Evolutionary conservation across 1,140 invertebrate species (phyloP).

Genomic region (Chionoecetes opilio): DNA sequence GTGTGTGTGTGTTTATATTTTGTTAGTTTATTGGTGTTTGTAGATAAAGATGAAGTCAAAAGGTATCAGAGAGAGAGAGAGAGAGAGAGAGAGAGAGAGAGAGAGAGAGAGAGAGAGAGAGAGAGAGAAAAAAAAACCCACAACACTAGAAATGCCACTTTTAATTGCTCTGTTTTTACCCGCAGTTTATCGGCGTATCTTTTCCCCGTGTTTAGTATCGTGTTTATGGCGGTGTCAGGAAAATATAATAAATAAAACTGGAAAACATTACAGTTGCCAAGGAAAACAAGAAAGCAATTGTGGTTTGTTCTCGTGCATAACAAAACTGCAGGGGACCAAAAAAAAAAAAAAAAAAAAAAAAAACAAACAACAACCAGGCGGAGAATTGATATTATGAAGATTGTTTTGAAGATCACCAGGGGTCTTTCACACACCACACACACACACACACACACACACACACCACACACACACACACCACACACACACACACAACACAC

Average conservation of each 20-base stretch:
- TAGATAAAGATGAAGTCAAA: no score
- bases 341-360: no score
- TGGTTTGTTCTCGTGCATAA: no score
- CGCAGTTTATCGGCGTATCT: neutral
- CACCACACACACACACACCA: neutral
- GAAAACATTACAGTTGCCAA: no score
- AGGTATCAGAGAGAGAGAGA: neutral
- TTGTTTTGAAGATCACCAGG: no score
- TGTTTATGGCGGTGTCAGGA: neutral
- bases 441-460: neutral
- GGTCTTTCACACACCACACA: no score
- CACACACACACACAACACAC: neutral
- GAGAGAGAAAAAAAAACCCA: neutral
- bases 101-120: slow-evolving; percentile 25
- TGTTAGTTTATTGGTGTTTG: neutral
- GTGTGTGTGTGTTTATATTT: no score
- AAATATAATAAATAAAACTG: no score
- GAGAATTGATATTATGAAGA: no score
- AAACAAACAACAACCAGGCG: no score
- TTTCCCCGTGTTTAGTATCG: neutral
- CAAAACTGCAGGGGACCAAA: no score
- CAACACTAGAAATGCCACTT: neutral
- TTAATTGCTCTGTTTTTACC: neutral
- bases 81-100: slow-evolving; percentile 14
- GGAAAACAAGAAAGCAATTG: no score